Conservation (phyloP, 2,113 vertebrate genomes). For the Melospiza georgiana region DNA sequence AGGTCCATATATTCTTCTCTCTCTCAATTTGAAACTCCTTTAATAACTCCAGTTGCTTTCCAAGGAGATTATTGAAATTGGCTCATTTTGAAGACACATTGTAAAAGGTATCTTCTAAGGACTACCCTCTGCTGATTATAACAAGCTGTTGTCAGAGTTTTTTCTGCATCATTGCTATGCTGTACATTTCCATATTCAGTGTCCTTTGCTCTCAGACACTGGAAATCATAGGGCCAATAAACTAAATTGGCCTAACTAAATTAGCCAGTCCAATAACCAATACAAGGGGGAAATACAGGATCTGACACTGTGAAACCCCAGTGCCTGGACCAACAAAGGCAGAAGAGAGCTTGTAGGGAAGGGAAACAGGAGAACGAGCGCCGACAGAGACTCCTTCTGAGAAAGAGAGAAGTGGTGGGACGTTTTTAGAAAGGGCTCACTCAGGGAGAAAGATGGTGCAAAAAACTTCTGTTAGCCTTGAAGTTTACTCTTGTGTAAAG, state of each 20-base stretch:
- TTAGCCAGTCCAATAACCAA: no score
- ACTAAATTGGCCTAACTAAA: background rate
- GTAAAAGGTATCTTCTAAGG: background rate
- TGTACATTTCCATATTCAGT: background rate
- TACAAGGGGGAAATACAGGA: background rate
- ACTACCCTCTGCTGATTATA: background rate
- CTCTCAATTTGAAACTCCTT: background rate
- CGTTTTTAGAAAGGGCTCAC: background rate
- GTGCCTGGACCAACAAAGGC: background rate
- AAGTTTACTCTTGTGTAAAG: background rate
- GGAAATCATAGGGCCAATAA: background rate
- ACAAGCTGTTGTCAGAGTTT: background rate
- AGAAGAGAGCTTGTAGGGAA: background rate
- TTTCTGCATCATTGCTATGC: background rate
- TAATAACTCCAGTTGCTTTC: background rate
- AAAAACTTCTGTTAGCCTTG: background rate
- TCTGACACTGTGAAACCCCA: background rate
- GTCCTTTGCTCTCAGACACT: background rate
- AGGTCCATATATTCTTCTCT: background rate
- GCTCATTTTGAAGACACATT: background rate
- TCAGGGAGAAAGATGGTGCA: background rate
- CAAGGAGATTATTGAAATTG: background rate
- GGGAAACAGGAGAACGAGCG: background rate
- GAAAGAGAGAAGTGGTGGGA: background rate
- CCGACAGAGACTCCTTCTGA: background rate